Evolutionary conservation across 1,140 invertebrate species (phyloP), one percentile per base, ranked within the genome.

Genomic region (Hylyphantes graminicola): DNA sequence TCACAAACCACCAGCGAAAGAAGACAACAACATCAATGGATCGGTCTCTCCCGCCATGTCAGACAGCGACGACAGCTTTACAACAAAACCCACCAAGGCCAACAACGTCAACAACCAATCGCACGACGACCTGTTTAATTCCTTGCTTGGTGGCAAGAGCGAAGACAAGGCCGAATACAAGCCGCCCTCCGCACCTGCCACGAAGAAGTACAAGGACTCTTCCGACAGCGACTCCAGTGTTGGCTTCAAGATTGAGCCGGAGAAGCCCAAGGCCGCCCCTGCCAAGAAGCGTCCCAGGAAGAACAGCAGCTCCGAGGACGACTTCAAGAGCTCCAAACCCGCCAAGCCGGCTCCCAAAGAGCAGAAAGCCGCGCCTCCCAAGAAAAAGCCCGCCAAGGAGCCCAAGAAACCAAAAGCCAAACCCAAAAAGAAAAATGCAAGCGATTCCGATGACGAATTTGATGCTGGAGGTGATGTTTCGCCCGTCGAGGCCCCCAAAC

Each of bases 131-230:
- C 74, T 79, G 15, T 85, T 86, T 85, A 65, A 86, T 70, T 86
- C 61, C 10, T 65, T 77, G 11, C 63, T 83, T 13, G 85, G 77
- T 7, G 61, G 15, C 53, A 74, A 82, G 64, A 53, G 57, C 57
- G 17, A 85, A 57, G 90, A 90, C 54, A 87, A 87, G 67, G n/a
- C n/a, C 13, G 12, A 53, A 17, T n/a, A 35, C 11, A 64, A 61
- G n/a, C 35, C 82, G 61, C 88, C 90, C 75, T 90, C 92, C 83
- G 90, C 90, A 82, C 35, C 35, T 48, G 68, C 75, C 15, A 81
- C 85, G 35, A 73, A 77, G n/a, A 81, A 35, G n/a, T 80, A 73
- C 64, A 74, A 83, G 10, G 74, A 61, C 35, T 79, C 73, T 72
- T 35, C 35, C 2, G 85, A 85, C 70, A 82, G 76, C 54, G 74